Percentiles rank a stretch among this genome's conserved stretches.
These are phyloP conservation scores for Hydrochoerus hydrochaeris DNA, from an alignment of 2,113 vertebrate species.

Conservation along the genomic window DNA sequence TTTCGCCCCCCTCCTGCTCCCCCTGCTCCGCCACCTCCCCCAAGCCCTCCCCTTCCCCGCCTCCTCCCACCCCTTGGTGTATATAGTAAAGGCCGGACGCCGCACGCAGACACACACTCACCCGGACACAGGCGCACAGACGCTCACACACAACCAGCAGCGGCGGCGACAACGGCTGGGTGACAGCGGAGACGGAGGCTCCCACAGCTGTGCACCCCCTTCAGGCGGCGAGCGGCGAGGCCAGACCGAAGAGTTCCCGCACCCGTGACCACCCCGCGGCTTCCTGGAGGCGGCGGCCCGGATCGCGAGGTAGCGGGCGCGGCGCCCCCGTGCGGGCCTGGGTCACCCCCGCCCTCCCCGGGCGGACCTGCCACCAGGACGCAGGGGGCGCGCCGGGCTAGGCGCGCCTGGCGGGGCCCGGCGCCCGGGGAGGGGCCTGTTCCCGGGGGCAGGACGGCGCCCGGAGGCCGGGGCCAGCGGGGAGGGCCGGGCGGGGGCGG, in stretches of 20 bases:
- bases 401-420: conserved; percentile 60
- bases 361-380: conserved; percentile 48
- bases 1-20: conserved; percentile 58
- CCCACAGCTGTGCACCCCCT: conserved; percentile 64
- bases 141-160: conserved; percentile 63
- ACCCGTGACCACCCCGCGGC: conserved; percentile 64
- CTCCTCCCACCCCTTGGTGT: conserved; percentile 78
- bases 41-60: conserved; percentile 75
- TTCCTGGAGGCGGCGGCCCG: conserved; percentile 72
- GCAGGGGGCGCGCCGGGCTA: conserved; percentile 47
- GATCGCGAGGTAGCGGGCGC: conserved; percentile 60
- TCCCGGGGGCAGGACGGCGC: conserved; percentile 59
- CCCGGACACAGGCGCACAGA: conserved; percentile 69
- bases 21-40: conserved; percentile 66
- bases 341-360: conserved; percentile 38
- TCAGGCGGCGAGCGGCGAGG: conserved; percentile 69
- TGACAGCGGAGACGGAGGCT: conserved; percentile 71
- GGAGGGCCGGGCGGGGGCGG: conserved; percentile 61
- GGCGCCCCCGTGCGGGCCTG: conserved; percentile 52
- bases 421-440: conserved; percentile 74
- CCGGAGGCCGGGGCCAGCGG: conserved; percentile 47
- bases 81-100: conserved; percentile 78
- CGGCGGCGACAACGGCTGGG: conserved; percentile 53
- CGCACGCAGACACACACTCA: conserved; percentile 72
- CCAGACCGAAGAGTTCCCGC: conserved; percentile 56